phyloP scores from a whole-genome alignment of 2,888 invertebrate genomes.

The Sinotaia quadrata region DNA sequence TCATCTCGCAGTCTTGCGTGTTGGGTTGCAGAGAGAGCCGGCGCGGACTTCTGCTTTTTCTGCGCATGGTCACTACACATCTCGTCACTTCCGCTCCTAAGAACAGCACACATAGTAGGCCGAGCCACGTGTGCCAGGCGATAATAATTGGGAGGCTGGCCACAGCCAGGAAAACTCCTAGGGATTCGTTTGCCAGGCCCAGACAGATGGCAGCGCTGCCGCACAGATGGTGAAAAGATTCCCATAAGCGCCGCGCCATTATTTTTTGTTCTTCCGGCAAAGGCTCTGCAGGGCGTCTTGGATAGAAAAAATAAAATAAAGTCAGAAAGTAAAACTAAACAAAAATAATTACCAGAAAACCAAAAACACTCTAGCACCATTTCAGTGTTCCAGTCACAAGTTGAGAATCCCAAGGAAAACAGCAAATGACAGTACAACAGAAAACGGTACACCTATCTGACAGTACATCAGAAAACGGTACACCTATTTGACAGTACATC shows the following conservation, averaged over 20 bases:
- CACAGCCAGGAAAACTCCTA: constrained; percentile 48
- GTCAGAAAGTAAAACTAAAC: background rate
- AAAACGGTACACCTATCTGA: no score
- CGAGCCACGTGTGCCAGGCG: constrained; percentile 48
- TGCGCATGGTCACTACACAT: constrained; percentile 5
- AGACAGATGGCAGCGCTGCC: constrained; percentile 40
- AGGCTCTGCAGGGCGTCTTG: constrained; percentile 39
- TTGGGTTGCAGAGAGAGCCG: background rate
- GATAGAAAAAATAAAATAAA: constrained; percentile 3
- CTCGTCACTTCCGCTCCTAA: constrained; percentile 27
- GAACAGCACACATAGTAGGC: constrained; percentile 35
- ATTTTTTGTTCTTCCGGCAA: constrained; percentile 32
- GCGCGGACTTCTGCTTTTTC: background rate
- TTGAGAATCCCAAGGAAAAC: no score
- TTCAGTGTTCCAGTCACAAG: no score
- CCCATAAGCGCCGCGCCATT: constrained; percentile 41
- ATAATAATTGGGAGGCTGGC: constrained; percentile 37
- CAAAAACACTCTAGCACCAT: no score
- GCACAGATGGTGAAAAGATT: constrained; percentile 39
- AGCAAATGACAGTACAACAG: no score
- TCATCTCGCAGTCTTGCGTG: background rate
- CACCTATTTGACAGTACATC: no score
- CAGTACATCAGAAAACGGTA: no score
- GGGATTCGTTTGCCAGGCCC: constrained; percentile 44
- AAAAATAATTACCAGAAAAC: no score